These are phyloP conservation scores for Triplophysa bombifrons DNA, from an alignment of 2,797 vertebrate genomes.

Conservation along the genomic window DNA sequence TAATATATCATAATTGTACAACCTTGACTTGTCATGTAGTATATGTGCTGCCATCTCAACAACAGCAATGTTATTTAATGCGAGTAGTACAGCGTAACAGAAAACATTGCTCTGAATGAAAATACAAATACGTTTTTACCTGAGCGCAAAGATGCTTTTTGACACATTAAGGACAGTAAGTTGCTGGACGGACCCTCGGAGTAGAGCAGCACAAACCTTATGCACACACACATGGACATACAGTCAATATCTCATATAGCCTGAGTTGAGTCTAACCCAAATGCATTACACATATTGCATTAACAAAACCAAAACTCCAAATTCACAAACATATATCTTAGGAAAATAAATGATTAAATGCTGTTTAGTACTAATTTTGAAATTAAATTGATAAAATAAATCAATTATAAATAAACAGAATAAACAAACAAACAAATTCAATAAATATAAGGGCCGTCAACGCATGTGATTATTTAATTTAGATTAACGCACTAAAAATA, in stretches of 20 bases:
- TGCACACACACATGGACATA: slow-evolving; percentile 25
- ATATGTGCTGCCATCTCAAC: too few relatives aligned
- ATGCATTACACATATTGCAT: neutral
- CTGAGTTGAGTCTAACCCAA: neutral
- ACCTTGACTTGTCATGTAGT: too few relatives aligned
- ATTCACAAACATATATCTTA: neutral
- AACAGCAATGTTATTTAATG: too few relatives aligned
- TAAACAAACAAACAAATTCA: too few relatives aligned
- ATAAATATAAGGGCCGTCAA: too few relatives aligned
- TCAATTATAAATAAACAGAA: too few relatives aligned
- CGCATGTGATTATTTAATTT: too few relatives aligned
- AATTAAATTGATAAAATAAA: neutral
- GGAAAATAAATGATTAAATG: neutral
- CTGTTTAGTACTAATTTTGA: neutral
- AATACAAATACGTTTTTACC: slow-evolving; percentile 70
- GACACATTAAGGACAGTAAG: slow-evolving; percentile 89
- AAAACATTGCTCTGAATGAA: neutral
- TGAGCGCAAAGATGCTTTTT: slow-evolving; percentile 91
- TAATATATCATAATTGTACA: too few relatives aligned
- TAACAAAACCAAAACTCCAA: too few relatives aligned
- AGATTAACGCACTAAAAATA: too few relatives aligned
- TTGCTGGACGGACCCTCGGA: slow-evolving; percentile 89
- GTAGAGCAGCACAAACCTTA: slow-evolving; percentile 91
- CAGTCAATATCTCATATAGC: neutral
- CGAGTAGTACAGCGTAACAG: too few relatives aligned